Percentiles rank a stretch among this genome's conserved stretches.
Evolutionary conservation across 2,888 invertebrate species (phyloP).

Genomic region (Pristionchus exspectatus): DNA sequence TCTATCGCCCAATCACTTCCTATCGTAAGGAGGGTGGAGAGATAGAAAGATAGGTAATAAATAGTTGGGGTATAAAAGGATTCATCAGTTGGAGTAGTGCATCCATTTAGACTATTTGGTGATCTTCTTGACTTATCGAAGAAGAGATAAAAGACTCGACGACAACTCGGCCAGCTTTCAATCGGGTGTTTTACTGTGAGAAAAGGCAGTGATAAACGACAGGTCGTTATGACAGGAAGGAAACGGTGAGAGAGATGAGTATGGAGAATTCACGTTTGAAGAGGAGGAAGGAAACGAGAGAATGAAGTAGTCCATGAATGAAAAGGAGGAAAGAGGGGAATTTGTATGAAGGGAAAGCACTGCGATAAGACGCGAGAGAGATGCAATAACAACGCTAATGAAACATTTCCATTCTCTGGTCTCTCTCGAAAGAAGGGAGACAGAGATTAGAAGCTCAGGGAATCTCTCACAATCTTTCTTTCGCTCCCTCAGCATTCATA

Average conservation of each 20-base stretch:
- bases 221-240: background rate
- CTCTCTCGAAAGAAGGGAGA: background rate
- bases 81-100: no score
- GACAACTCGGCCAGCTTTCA: background rate
- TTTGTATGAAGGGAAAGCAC: background rate
- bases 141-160: background rate
- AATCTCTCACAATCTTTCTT: background rate
- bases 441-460: slow-evolving; percentile 7
- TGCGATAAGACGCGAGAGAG: background rate
- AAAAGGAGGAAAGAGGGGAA: background rate
- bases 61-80: no score
- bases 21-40: no score
- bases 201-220: slow-evolving; percentile 13
- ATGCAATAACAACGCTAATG: slow-evolving; percentile 37
- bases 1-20: no score
- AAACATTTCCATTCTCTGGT: slow-evolving; percentile 15
- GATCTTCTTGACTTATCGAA: background rate
- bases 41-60: no score
- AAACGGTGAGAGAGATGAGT: background rate
- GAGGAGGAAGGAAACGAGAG: background rate
- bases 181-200: background rate
- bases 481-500: background rate
- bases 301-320: background rate
- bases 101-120: no score
- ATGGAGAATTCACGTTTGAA: slow-evolving; percentile 10